Evolutionary conservation across 2,888 invertebrate genomes (phyloP), one percentile per base, ranked within the genome.

Genomic region (Brenthis hecate): DNA sequence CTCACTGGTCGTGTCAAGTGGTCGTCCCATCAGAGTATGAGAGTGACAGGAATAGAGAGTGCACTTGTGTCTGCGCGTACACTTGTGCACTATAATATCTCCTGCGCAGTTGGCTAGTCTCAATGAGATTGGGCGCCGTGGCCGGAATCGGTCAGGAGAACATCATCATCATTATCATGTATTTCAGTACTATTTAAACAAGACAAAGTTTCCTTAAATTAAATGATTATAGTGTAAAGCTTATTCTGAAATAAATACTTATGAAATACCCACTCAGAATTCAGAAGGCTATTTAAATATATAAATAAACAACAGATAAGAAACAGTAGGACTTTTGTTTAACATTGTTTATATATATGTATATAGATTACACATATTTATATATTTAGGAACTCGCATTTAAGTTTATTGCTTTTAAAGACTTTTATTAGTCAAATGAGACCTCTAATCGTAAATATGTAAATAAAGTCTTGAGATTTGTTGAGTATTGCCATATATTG

Each of bases 371-470:
- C 5, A 28, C 28, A 28, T n/a, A 28, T 23, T 28, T 50, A 60
- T 28, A n/a, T 50, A 60, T n/a, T 48, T 14, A 32, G 13, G 28
- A 28, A 50, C 28, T 28, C 60, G 32, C 4, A n/a, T 60, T 11
- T 13, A 58, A 50, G 48, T 60, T 60, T 50, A 60, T 60, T 60
- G 50, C 28, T 32, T 48, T 48, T 48, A 2, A 60, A 60, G 28
- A 11, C 60, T 60, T 32, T 16, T 32, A 28, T 50, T 60, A n/a
- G 50, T 28, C 19, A 23, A 48, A 23, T 23, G 14, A 50, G 28
- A 60, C 47, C 58, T 48, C 48, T 28, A 28, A 0, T 8, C 13
- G 19, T 47, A 43, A 36, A 19, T 19, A 47, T 8, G 14, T 0
- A 48, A 48, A 14, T 14, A 58, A 48, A 14, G 6, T 23, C 3